phyloP scores from a whole-genome alignment of 2,113 vertebrate species.

The Physeter macrocephalus region DNA sequence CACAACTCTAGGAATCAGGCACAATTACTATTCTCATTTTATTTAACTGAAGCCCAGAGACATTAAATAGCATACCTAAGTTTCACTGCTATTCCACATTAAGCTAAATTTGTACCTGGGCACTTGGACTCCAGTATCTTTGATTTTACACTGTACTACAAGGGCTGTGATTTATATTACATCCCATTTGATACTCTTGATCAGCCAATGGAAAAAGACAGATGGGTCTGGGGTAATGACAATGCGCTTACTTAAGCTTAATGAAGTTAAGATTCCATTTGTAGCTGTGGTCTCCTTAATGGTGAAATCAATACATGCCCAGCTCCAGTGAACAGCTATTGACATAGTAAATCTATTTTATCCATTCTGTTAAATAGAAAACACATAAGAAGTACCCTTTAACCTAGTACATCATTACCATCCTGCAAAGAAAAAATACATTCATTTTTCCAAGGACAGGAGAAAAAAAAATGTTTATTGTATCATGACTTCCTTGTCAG shows the following conservation, averaged over 20 bases:
- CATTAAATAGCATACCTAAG: neutral
- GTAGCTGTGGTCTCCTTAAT: constrained; percentile 32
- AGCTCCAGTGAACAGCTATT: neutral
- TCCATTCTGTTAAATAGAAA: constrained; percentile 46
- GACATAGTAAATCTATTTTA: constrained; percentile 50
- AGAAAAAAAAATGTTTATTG: neutral
- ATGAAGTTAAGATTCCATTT: constrained; percentile 67
- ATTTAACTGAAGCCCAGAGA: neutral
- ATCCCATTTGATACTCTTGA: neutral
- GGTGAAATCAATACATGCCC: constrained; percentile 63
- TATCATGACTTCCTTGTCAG: neutral
- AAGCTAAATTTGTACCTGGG: neutral
- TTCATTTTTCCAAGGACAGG: neutral
- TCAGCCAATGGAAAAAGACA: constrained; percentile 15
- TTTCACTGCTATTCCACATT: neutral
- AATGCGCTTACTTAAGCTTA: constrained; percentile 53
- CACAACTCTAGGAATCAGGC: neutral
- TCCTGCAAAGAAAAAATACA: neutral
- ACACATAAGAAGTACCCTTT: constrained; percentile 20
- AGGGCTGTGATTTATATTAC: constrained; percentile 6
- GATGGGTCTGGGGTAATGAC: constrained; percentile 18
- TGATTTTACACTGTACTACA: neutral
- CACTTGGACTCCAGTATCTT: neutral
- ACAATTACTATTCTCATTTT: neutral
- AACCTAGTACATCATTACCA: constrained; percentile 4